These are phyloP conservation scores for Brachyhypopomus gauderio DNA, from an alignment of 2,113 vertebrate genomes.

Conservation along the genomic window DNA sequence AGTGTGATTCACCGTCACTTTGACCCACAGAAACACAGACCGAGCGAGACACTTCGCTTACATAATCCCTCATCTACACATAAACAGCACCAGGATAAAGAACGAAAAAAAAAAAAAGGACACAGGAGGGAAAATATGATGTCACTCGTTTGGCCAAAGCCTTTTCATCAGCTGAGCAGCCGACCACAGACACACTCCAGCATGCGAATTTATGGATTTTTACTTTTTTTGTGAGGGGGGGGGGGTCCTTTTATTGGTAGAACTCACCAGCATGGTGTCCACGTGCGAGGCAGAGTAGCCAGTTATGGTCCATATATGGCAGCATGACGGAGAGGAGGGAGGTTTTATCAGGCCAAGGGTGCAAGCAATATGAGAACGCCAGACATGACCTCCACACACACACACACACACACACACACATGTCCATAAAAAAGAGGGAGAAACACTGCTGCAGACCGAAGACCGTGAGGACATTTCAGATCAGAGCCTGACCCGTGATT, in stretches of 20 bases:
- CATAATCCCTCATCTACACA: conserved; percentile 20
- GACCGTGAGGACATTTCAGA: background rate
- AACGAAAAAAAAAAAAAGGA: background rate
- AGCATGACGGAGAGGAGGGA: conserved; percentile 43
- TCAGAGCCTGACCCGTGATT: background rate
- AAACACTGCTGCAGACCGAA: background rate
- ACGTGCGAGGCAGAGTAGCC: conserved; percentile 61
- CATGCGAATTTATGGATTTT: no score
- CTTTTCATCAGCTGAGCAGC: conserved; percentile 2
- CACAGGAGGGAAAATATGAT: conserved; percentile 18
- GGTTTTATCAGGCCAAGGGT: conserved; percentile 66
- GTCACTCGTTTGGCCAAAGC: conserved; percentile 22
- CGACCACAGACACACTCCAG: background rate
- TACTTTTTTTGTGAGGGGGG: no score
- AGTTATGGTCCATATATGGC: conserved; percentile 68
- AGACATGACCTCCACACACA: conserved; percentile 11
- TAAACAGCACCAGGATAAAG: background rate
- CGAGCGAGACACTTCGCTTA: background rate
- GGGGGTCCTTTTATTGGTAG: background rate
- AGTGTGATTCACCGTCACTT: conserved; percentile 45
- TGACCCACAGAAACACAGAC: conserved; percentile 13
- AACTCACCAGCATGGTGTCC: conserved; percentile 34
- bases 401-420: background rate
- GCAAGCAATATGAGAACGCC: conserved; percentile 49
- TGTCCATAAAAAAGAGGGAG: background rate